phyloP scores from a whole-genome alignment of 2,797 vertebrate species.

The Clamator glandarius region DNA sequence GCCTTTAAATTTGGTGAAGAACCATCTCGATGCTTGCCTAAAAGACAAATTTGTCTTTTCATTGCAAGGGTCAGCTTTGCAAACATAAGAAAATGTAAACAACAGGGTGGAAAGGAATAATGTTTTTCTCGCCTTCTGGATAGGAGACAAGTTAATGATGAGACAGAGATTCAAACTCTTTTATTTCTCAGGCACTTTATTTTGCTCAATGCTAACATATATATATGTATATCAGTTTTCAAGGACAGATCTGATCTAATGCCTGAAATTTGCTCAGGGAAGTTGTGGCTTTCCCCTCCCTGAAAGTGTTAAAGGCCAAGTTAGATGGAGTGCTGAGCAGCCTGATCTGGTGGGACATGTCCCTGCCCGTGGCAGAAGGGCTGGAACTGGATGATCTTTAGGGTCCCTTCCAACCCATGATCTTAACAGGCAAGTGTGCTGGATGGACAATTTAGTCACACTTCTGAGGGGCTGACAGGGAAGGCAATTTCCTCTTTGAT shows the following conservation, averaged over 20 bases:
- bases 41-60: constrained; percentile 6
- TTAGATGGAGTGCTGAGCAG: too few relatives aligned
- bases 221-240: not conserved
- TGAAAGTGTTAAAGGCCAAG: too few relatives aligned
- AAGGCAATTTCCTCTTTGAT: not conserved
- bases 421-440: not conserved
- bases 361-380: too few relatives aligned
- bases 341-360: too few relatives aligned
- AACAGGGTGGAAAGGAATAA: not conserved
- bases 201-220: not conserved
- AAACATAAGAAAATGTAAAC: constrained; percentile 12
- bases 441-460: not conserved
- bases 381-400: too few relatives aligned
- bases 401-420: too few relatives aligned
- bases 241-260: not conserved
- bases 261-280: too few relatives aligned
- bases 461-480: not conserved
- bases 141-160: not conserved
- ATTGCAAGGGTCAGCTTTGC: constrained; percentile 5
- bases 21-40: not conserved
- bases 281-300: too few relatives aligned
- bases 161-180: not conserved
- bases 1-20: not conserved
- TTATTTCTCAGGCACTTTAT: not conserved
- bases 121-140: not conserved